Conservation (phyloP, 2,888 invertebrate species). For the Hypselothyrea guttata region DNA sequence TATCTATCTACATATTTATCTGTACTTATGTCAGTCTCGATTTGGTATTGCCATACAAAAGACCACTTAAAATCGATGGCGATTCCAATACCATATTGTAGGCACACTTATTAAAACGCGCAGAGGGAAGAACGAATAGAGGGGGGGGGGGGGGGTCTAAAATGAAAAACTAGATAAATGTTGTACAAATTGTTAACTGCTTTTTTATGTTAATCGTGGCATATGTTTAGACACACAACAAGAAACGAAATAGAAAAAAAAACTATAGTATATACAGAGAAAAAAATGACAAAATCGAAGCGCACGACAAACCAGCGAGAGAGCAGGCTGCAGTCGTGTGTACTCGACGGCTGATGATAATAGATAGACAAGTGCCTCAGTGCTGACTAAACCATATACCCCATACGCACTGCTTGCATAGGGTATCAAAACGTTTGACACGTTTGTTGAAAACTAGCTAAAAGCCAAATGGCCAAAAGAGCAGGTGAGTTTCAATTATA, state of each 20-base stretch:
- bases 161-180: conserved; percentile 74
- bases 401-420: too few relatives aligned
- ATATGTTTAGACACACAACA: conserved; percentile 54
- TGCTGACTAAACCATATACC: too few relatives aligned
- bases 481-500: conserved; percentile 38
- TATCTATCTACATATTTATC: conserved; percentile 27
- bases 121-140: background rate
- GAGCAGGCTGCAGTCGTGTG: too few relatives aligned
- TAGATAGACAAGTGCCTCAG: too few relatives aligned
- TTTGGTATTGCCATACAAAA: conserved; percentile 55
- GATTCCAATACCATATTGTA: conserved; percentile 34
- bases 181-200: conserved; percentile 77
- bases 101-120: conserved; percentile 33
- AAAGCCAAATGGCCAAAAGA: conserved; percentile 28
- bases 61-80: conserved; percentile 63
- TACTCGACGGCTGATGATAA: too few relatives aligned
- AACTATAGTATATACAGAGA: background rate
- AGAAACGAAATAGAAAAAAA: conserved; percentile 22
- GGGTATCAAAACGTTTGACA: conserved; percentile 19
- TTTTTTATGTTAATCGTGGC: conserved; percentile 72
- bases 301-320: conserved; percentile 38
- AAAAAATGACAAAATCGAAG: conserved; percentile 65
- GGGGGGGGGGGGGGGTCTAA: conserved; percentile 16
- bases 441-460: conserved; percentile 30
- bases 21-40: conserved; percentile 37